A percentile compares a stretch with the other conserved stretches of the same genome.
Conservation (phyloP, 2,888 invertebrate genomes). For the Microctonus aethiopoides region DNA sequence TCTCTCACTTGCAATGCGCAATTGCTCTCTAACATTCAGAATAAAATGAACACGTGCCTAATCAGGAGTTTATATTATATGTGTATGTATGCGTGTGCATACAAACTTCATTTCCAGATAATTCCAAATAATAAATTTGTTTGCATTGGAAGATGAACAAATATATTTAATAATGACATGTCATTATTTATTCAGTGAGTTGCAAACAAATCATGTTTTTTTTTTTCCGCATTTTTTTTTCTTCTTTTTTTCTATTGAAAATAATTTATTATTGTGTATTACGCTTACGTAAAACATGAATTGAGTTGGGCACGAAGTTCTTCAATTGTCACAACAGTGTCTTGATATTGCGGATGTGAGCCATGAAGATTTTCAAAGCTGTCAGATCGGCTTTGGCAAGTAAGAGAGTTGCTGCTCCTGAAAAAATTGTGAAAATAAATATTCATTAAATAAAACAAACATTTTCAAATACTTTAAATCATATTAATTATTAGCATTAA, state of each 20-base stretch:
- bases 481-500: not conserved
- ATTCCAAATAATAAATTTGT: not conserved
- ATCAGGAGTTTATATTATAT: not conserved
- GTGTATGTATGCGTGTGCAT: not conserved
- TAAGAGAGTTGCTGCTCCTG: constrained; percentile 64
- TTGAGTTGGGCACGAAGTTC: constrained; percentile 78
- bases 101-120: not conserved
- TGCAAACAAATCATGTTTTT: not conserved
- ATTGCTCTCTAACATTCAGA: constrained; percentile 24
- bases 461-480: not conserved
- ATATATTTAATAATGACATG: not conserved
- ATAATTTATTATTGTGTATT: not conserved
- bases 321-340: constrained; percentile 76
- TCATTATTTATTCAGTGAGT: not conserved
- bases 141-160: not conserved
- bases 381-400: constrained; percentile 59
- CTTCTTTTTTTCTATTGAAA: not conserved
- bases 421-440: constrained; percentile 20
- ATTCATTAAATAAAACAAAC: not conserved
- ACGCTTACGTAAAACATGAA: constrained; percentile 76
- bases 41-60: not conserved
- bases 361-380: constrained; percentile 57
- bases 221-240: too few species aligned
- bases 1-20: constrained; percentile 30
- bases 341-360: constrained; percentile 65